A percentile compares a stretch with the other conserved stretches of the same genome.
phyloP scores from a whole-genome alignment of 2,113 vertebrate genomes.

The Trogon surrucura region DNA sequence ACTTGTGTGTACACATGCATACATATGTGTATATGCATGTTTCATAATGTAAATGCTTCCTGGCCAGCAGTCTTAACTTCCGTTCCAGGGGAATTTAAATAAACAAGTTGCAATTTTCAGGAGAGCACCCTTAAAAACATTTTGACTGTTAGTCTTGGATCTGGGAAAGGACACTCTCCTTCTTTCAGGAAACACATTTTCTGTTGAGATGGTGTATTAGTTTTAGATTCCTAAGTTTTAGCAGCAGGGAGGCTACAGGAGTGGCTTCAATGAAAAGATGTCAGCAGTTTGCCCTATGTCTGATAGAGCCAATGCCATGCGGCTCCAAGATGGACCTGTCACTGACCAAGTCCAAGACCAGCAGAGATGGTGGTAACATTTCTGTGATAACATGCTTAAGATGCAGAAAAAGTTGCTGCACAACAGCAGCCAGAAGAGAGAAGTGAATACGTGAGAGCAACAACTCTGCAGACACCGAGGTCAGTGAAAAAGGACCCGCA shows the following conservation, averaged over 20 bases:
- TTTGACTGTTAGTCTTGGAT: background rate
- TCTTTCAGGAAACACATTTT: background rate
- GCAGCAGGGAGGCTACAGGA: background rate
- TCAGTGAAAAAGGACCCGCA: background rate
- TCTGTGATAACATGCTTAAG: background rate
- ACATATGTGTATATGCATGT: background rate
- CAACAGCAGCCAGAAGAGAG: background rate
- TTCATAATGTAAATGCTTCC: background rate
- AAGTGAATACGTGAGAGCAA: background rate
- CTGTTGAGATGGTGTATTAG: background rate
- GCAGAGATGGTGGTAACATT: background rate
- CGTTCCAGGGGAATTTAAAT: background rate
- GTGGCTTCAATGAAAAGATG: background rate
- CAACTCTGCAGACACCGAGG: background rate
- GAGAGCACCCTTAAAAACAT: background rate
- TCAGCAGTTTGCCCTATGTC: background rate
- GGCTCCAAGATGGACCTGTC: too few relatives aligned
- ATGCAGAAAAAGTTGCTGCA: background rate
- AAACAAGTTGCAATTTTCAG: background rate
- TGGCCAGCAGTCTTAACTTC: background rate
- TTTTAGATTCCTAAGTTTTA: background rate
- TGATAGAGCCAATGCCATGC: too few relatives aligned
- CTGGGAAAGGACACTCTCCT: background rate
- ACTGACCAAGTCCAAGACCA: background rate
- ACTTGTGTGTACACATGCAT: background rate